Conservation (phyloP, 30 jellyfish, hydroid and myxozoan genomes). For the Aurelia sp. region DNA sequence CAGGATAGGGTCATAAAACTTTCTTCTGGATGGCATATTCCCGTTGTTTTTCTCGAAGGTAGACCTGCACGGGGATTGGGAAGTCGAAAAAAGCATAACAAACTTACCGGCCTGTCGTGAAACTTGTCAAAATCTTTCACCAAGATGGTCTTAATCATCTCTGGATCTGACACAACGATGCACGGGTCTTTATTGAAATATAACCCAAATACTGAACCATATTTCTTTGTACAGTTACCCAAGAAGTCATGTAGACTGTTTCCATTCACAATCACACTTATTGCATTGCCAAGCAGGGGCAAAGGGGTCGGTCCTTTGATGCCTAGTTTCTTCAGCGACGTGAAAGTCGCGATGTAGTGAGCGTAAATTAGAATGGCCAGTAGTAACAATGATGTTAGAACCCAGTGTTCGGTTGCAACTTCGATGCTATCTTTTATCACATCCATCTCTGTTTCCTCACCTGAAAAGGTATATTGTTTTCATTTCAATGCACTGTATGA, state of each 20-base stretch:
- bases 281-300: conserved; percentile 47
- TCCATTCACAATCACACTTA: not conserved
- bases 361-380: conserved; percentile 16
- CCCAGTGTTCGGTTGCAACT: conserved; percentile 56
- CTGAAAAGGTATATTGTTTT: not conserved
- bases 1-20: too few relatives aligned
- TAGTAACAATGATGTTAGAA: conserved; percentile 1
- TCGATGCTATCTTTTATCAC: not conserved
- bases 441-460: conserved; percentile 24
- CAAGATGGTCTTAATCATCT: conserved; percentile 28
- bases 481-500: too few relatives aligned
- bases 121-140: conserved; percentile 67
- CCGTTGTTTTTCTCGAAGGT: too few relatives aligned
- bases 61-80: too few relatives aligned
- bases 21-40: too few relatives aligned
- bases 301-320: conserved; percentile 56
- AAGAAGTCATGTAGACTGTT: conserved; percentile 12
- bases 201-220: conserved; percentile 48
- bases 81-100: too few relatives aligned
- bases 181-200: conserved; percentile 32
- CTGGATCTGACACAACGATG: conserved; percentile 57
- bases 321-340: conserved; percentile 40
- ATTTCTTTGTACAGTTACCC: conserved; percentile 6
- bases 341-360: conserved; percentile 31
- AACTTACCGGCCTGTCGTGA: conserved; percentile 58